phyloP scores from a whole-genome alignment of 2,888 invertebrate species.

The Hartigia nigra region DNA sequence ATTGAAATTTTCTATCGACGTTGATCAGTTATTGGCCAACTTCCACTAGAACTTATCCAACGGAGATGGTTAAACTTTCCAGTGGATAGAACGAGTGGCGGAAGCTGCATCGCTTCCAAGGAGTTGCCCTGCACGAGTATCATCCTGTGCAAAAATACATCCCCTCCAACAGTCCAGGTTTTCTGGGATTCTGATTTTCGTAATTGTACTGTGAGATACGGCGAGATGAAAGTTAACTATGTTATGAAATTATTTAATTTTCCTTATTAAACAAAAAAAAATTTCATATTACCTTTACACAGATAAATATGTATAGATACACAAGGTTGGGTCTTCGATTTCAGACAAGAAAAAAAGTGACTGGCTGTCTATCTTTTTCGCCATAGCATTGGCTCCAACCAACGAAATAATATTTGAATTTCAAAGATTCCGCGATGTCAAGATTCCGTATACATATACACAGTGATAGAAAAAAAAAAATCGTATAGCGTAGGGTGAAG shows the following conservation, averaged over 20 bases:
- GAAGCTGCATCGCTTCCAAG: neutral
- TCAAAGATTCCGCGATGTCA: slow-evolving; percentile 33
- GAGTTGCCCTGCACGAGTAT: neutral
- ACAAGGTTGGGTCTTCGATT: neutral
- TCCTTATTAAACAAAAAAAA: neutral
- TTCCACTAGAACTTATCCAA: slow-evolving; percentile 10
- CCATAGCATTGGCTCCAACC: neutral
- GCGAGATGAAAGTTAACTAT: neutral
- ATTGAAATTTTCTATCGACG: slow-evolving; percentile 9
- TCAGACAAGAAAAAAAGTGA: neutral
- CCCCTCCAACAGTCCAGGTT: neutral
- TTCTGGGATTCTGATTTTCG: slow-evolving; percentile 23
- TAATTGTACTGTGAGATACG: slow-evolving; percentile 20
- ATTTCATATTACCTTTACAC: neutral
- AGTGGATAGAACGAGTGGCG: neutral
- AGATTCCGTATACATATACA: neutral
- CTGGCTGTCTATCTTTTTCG: neutral
- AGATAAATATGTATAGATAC: neutral
- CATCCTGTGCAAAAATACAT: neutral
- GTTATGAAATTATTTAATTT: neutral
- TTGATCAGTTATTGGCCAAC: slow-evolving; percentile 7
- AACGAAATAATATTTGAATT: slow-evolving; percentile 31
- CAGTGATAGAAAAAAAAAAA: slow-evolving; percentile 15
- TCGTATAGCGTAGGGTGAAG: slow-evolving; percentile 26
- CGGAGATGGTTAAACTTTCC: slow-evolving; percentile 15